A percentile compares a stretch with the other conserved stretches of the same genome.
Evolutionary conservation across 2,888 invertebrate species (phyloP).

Genomic region (Lasioglossum oenotherae): DNA sequence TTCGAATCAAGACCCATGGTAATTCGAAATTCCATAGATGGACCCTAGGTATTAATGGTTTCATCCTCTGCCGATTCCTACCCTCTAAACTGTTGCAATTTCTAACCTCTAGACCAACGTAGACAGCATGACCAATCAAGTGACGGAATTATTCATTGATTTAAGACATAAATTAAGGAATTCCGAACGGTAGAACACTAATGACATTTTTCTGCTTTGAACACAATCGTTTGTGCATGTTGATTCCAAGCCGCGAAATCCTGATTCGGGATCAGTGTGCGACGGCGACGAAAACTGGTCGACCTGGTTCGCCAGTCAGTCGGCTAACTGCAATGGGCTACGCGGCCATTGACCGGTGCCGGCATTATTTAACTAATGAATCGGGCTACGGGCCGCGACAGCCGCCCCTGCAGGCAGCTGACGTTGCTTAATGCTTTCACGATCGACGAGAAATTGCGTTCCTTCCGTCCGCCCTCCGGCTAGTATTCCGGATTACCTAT

Average conservation of each 20-base stretch:
- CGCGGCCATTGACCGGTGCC: slow-evolving; percentile 63
- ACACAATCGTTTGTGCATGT: neutral
- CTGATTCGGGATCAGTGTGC: neutral
- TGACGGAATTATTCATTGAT: too few species aligned
- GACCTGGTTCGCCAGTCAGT: slow-evolving; percentile 60
- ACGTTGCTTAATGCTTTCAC: slow-evolving; percentile 72
- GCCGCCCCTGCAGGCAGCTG: slow-evolving; percentile 67
- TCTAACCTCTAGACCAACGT: neutral
- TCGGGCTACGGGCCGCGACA: slow-evolving; percentile 62
- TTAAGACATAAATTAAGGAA: neutral
- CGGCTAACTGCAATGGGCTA: slow-evolving; percentile 55
- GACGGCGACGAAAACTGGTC: slow-evolving; percentile 58
- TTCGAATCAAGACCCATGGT: neutral
- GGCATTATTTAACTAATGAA: slow-evolving; percentile 71
- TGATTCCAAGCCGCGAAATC: neutral
- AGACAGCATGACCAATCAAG: too few species aligned
- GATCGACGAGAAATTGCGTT: slow-evolving; percentile 68
- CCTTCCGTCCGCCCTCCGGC: slow-evolving; percentile 39
- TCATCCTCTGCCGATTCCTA: neutral
- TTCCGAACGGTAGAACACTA: neutral
- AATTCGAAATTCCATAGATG: neutral
- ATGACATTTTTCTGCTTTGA: neutral
- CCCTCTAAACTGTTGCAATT: too few species aligned
- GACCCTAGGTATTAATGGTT: neutral
- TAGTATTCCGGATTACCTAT: slow-evolving; percentile 43